Base-by-base conservation (phyloP, 2,888 invertebrate species). In the Congeria kusceri region DNA sequence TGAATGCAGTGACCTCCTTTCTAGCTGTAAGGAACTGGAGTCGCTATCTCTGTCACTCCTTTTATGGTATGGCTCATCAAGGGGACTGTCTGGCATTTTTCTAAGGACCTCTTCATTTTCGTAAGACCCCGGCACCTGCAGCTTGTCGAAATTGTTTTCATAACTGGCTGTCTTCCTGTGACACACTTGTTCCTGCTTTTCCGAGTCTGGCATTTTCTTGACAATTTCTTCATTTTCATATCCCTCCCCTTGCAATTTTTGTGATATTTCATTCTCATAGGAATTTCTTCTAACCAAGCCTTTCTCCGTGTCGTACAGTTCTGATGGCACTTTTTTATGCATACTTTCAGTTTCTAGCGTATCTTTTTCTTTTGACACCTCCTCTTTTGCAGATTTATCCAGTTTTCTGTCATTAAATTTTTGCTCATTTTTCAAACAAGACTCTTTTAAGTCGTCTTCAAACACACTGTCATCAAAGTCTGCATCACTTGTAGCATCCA, bases 211-310 rank as follows among this genome's bases (percentile, higher is more conserved):
- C 53, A 53, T 53, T 53, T 25, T 53, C 53, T 25, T 53, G 3
- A 53, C n/a, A n/a, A 53, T 53, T 53, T 53, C 53, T 53, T 53
- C 53, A 53, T 53, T 53, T 53, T 53, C 53, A 53, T 53, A 53
- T 15, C 23, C 20, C 1, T 53, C 53, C 25, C 23, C 23, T 53
- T 23, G 20, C 25, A 53, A 53, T 25, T 53, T 53, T 1, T 20
- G 53, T 53, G 53, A 53, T 9, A 53, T 25, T 53, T 53, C 53
- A 18, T 53, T 53, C 25, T 53, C 53, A n/a, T 53, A 53, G 11
- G 53, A 53, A 53, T 53, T 4, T 53, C 53, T 15, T 53, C 25
- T 53, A 18, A 15, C 25, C 25, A 23, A 11, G 11, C 23, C 25
- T 23, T 53, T 25, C 9, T 18, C 23, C 7, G 20, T 2, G 20